Conservation (phyloP, 2,797 vertebrate genomes). For the Fratercula arctica region DNA sequence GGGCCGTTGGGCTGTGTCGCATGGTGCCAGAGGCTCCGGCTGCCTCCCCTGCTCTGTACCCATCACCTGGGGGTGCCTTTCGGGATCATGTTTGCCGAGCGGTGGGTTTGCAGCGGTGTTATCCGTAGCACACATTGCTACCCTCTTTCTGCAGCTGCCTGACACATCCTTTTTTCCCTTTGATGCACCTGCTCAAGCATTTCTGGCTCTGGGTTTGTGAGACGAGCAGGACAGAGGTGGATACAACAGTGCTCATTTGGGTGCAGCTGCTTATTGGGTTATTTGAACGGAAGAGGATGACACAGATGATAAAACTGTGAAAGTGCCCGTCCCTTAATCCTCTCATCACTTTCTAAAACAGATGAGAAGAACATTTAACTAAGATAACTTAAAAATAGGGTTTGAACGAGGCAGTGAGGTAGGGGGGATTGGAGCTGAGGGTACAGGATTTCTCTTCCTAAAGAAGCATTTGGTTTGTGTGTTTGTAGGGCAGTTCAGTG, state of each 20-base stretch:
- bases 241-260: rapidly evolving
- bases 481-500: neutral
- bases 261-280: neutral
- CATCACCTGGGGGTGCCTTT: no score
- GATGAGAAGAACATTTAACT: neutral
- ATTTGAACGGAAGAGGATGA: neutral
- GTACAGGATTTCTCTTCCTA: neutral
- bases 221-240: neutral
- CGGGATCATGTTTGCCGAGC: rapidly evolving
- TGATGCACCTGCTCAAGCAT: rapidly evolving
- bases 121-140: rapidly evolving
- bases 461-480: neutral
- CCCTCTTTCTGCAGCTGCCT: neutral
- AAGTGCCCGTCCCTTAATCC: neutral
- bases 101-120: neutral
- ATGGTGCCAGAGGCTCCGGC: neutral
- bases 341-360: neutral
- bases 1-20: neutral
- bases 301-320: neutral
- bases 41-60: neutral
- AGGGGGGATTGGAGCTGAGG: neutral
- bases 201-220: neutral
- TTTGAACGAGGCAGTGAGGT: neutral
- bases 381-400: no score
- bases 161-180: rapidly evolving